phyloP scores from a whole-genome alignment of 1,140 invertebrate species.

The Drosophila serrata region DNA sequence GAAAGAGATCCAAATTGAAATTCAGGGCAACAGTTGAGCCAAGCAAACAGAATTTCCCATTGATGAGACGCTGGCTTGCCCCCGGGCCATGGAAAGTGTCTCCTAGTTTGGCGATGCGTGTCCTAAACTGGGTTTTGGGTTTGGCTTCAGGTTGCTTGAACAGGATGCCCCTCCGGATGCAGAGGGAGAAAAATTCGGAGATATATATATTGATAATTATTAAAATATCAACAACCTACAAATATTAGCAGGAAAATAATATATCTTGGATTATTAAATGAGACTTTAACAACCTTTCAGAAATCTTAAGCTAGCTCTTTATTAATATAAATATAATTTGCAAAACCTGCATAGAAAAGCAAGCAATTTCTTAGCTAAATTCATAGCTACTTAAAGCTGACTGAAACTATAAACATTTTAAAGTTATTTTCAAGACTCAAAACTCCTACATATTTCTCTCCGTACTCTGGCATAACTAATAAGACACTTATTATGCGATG shows the following conservation, averaged over 20 bases:
- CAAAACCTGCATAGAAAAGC: too few relatives aligned
- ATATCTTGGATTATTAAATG: too few relatives aligned
- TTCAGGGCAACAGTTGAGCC: conserved; percentile 51
- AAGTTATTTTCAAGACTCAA: background rate
- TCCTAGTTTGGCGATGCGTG: conserved; percentile 41
- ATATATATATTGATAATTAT: background rate
- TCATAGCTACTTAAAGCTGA: background rate
- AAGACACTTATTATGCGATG: conserved; percentile 83
- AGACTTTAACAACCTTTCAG: background rate
- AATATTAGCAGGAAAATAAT: too few relatives aligned
- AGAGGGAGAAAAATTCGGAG: background rate
- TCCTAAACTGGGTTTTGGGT: conserved; percentile 36
- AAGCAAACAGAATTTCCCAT: conserved; percentile 53
- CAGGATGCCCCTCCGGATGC: background rate
- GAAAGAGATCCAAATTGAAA: conserved; percentile 29
- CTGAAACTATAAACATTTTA: background rate
- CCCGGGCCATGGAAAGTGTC: conserved; percentile 45
- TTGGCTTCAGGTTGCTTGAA: conserved; percentile 17
- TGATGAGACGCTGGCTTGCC: conserved; percentile 40
- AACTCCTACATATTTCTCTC: background rate
- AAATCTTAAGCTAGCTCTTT: background rate
- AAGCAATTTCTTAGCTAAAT: background rate
- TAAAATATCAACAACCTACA: background rate
- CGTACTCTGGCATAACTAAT: conserved; percentile 73
- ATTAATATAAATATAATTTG: background rate